phyloP scores from a whole-genome alignment of 2,888 invertebrate genomes.

The Petrolisthes manimaculis region DNA sequence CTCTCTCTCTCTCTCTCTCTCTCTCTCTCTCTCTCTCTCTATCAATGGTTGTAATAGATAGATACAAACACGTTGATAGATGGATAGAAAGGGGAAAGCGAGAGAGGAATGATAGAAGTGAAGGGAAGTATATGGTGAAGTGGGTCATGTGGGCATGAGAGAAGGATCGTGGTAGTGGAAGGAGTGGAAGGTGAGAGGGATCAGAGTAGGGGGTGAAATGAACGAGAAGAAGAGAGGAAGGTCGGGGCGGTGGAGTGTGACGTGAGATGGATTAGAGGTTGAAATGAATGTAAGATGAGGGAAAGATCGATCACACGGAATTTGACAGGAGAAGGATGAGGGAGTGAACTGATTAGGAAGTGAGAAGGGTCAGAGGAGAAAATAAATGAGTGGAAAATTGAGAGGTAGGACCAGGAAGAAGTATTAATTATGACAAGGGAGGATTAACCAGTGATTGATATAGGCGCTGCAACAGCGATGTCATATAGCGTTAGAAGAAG shows the following conservation, averaged over 20 bases:
- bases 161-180: background rate
- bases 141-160: background rate
- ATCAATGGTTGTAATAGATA: no score
- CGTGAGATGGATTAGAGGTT: background rate
- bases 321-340: background rate
- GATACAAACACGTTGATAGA: no score
- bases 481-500: no score
- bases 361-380: background rate
- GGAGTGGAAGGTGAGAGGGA: background rate
- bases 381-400: background rate
- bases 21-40: no score
- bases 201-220: background rate
- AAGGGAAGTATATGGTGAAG: background rate
- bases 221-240: background rate
- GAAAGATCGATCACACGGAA: no score
- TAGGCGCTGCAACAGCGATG: no score
- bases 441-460: no score
- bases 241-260: background rate
- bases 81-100: no score
- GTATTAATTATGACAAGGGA: no score
- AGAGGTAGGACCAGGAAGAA: no score
- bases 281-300: no score
- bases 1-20: no score
- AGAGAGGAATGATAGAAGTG: background rate
- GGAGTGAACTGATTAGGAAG: background rate